Percentiles rank a stretch among this genome's conserved stretches.
Conservation (phyloP, 2,888 invertebrate genomes). For the Nomada flava region DNA sequence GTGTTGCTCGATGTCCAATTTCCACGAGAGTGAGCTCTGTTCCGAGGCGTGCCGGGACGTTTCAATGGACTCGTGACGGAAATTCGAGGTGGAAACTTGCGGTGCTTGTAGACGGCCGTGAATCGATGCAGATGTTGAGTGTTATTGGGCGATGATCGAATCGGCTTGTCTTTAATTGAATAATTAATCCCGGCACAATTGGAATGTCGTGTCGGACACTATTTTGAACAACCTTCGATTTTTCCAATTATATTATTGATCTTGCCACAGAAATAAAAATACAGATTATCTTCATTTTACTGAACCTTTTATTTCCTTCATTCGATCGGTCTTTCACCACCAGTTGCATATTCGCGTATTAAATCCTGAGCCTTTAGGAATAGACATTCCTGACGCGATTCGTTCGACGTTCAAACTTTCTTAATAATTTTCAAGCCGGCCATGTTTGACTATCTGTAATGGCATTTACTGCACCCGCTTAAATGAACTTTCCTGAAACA, state of each 20-base stretch:
- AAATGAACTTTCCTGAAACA: too few species aligned
- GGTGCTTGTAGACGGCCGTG: neutral
- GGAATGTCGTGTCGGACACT: too few species aligned
- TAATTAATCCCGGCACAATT: neutral
- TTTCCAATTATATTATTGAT: too few species aligned
- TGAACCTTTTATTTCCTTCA: neutral
- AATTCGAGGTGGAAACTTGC: slow-evolving; percentile 19
- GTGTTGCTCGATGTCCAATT: slow-evolving; percentile 27
- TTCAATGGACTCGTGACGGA: slow-evolving; percentile 22
- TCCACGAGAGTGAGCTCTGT: slow-evolving; percentile 11
- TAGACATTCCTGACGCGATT: slow-evolving; percentile 35
- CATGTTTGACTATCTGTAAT: too few species aligned
- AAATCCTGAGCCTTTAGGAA: slow-evolving; percentile 28
- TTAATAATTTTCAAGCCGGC: slow-evolving; percentile 2
- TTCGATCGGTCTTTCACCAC: slow-evolving; percentile 26
- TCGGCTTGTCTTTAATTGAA: neutral
- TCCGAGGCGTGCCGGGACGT: neutral
- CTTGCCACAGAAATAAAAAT: too few species aligned
- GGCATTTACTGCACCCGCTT: too few species aligned
- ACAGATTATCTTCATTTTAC: too few species aligned
- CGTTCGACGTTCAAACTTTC: slow-evolving; percentile 45
- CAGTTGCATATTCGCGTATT: slow-evolving; percentile 29
- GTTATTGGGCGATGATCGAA: neutral
- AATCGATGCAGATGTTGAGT: neutral
- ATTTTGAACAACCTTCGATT: too few species aligned